Evolutionary conservation across 2,888 invertebrate species (phyloP).

Genomic region (Cheilosia soror): DNA sequence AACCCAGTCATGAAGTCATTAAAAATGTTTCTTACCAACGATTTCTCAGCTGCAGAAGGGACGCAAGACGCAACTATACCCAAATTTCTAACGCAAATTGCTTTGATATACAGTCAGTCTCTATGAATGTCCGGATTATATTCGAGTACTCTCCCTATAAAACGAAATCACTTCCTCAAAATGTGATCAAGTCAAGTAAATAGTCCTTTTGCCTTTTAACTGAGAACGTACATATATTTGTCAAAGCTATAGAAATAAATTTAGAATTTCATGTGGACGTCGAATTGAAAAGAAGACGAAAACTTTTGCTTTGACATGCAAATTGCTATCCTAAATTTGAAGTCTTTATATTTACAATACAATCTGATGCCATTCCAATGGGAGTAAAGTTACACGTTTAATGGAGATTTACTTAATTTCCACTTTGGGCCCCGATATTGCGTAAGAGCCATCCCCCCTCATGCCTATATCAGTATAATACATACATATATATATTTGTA

Average conservation of each 20-base stretch:
- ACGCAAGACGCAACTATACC: background rate
- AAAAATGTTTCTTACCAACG: no score
- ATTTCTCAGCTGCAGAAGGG: no score
- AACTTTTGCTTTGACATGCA: slow-evolving; percentile 61
- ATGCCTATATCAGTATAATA: background rate
- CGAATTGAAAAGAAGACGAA: slow-evolving; percentile 42
- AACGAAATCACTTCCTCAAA: slow-evolving; percentile 13
- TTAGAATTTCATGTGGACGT: slow-evolving; percentile 26
- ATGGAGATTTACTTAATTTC: slow-evolving; percentile 58
- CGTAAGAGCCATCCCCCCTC: background rate
- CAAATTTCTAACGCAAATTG: no score
- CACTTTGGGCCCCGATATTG: slow-evolving; percentile 40
- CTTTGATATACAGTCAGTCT: no score
- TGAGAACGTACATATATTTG: background rate
- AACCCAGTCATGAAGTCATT: no score
- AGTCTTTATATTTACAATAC: background rate
- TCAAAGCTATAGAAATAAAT: slow-evolving; percentile 49
- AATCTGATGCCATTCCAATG: background rate
- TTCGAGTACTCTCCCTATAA: background rate
- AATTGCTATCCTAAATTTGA: slow-evolving; percentile 52
- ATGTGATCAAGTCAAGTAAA: slow-evolving; percentile 2
- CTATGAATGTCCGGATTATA: no score
- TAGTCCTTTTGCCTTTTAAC: background rate
- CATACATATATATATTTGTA: slow-evolving; percentile 8
- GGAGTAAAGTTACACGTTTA: background rate